Percentiles rank a stretch among this genome's conserved stretches.
Evolutionary conservation across 2,797 vertebrate species (phyloP).

Genomic region (Muscicapa comitata): DNA sequence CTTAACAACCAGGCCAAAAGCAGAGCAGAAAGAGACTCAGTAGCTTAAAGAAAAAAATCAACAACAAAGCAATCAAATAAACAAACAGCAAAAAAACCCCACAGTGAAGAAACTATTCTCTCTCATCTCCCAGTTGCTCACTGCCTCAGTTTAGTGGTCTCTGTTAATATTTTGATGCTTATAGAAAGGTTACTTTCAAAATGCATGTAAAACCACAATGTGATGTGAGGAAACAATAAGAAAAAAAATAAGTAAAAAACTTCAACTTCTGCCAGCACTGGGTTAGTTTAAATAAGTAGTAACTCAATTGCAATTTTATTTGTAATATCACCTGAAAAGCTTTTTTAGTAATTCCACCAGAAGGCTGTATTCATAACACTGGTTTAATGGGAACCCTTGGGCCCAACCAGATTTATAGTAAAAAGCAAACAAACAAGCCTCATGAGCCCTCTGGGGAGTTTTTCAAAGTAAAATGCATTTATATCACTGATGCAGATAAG

Average conservation of each 20-base stretch:
- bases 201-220: not conserved
- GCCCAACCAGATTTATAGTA: not conserved
- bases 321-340: not conserved
- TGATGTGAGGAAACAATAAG: not conserved
- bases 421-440: not conserved
- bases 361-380: not conserved
- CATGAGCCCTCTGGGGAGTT: not conserved
- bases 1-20: not conserved
- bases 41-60: not conserved
- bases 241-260: not conserved
- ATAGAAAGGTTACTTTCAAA: not conserved
- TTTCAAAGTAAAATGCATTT: conserved; percentile 51
- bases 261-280: not conserved
- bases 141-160: not conserved
- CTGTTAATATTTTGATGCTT: not conserved
- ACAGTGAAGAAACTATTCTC: not conserved
- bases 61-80: not conserved
- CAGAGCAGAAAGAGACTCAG: not conserved
- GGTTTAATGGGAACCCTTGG: not conserved
- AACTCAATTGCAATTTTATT: not conserved
- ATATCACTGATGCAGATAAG: conserved; percentile 24
- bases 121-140: not conserved
- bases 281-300: not conserved
- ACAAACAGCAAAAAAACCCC: not conserved
- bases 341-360: not conserved